These are phyloP conservation scores for Cynaeus angustus DNA, from an alignment of 2,888 invertebrate genomes.

Conservation along the genomic window DNA sequence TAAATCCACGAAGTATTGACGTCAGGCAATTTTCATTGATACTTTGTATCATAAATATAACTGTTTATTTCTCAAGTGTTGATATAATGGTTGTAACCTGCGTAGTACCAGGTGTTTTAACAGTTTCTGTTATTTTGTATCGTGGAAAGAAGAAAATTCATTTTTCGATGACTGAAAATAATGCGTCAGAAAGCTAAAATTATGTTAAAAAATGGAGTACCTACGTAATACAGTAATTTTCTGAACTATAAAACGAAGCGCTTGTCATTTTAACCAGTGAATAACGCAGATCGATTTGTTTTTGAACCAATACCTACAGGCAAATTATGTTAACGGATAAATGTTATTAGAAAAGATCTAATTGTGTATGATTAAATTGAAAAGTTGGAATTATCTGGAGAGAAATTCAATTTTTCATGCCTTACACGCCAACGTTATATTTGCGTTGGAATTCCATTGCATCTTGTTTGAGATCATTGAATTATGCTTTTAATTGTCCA, in stretches of 20 bases:
- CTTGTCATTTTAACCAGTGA: no score
- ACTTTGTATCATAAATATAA: conserved; percentile 7
- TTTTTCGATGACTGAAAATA: no score
- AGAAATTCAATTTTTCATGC: not conserved
- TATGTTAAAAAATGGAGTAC: no score
- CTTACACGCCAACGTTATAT: not conserved
- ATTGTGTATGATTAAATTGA: not conserved
- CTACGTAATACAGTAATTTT: no score
- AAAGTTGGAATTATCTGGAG: not conserved
- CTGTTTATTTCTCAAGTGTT: not conserved
- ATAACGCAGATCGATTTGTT: no score
- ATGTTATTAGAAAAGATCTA: not conserved
- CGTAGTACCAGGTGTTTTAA: not conserved
- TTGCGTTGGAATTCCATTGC: not conserved
- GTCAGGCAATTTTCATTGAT: conserved; percentile 36
- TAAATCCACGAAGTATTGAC: conserved; percentile 28
- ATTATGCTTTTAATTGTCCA: not conserved
- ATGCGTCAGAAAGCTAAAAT: no score
- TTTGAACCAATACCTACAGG: no score
- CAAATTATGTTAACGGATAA: not conserved
- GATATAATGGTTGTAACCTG: not conserved
- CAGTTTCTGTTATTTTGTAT: no score
- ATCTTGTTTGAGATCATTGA: conserved; percentile 3
- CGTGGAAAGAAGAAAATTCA: no score
- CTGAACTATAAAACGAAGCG: no score